phyloP scores from a whole-genome alignment of 2,888 invertebrate genomes.

The Ectemnius continuus region DNA sequence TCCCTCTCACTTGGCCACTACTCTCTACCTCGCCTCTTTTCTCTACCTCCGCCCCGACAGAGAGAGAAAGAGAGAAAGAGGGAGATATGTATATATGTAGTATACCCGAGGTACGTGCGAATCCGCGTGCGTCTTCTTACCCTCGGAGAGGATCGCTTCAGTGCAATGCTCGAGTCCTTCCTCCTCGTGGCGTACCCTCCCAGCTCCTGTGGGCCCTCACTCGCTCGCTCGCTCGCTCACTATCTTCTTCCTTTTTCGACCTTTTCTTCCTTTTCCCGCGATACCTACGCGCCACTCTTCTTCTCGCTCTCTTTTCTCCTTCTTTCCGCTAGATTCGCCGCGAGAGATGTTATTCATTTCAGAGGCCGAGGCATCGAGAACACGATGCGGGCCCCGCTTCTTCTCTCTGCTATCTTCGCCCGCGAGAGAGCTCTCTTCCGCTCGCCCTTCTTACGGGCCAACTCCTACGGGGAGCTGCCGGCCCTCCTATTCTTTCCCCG shows the following conservation, averaged over 20 bases:
- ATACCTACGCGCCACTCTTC: slow-evolving; percentile 27
- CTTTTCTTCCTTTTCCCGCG: slow-evolving; percentile 8
- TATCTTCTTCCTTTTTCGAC: background rate
- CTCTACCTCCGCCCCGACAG: background rate
- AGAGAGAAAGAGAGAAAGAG: too few species aligned
- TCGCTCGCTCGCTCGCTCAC: slow-evolving; percentile 25
- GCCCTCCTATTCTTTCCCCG: slow-evolving; percentile 2
- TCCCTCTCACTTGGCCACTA: background rate
- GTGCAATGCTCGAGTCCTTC: slow-evolving; percentile 52
- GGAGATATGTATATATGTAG: background rate
- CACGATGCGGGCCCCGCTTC: slow-evolving; percentile 30
- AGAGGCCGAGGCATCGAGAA: slow-evolving; percentile 30
- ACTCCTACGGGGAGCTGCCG: background rate
- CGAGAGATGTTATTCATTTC: slow-evolving; percentile 48
- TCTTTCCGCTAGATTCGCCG: slow-evolving; percentile 21
- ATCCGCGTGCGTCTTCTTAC: slow-evolving; percentile 24
- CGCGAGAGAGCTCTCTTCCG: slow-evolving; percentile 1
- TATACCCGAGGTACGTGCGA: slow-evolving; percentile 12
- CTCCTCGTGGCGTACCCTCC: slow-evolving; percentile 33
- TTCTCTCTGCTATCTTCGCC: background rate
- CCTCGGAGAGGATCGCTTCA: slow-evolving; percentile 29
- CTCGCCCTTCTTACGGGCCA: background rate
- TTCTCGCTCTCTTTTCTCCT: slow-evolving; percentile 20
- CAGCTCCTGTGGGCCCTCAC: slow-evolving; percentile 29
- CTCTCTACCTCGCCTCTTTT: background rate